Evolutionary conservation across 2,797 vertebrate genomes (phyloP).

Genomic region (Columba guinea): DNA sequence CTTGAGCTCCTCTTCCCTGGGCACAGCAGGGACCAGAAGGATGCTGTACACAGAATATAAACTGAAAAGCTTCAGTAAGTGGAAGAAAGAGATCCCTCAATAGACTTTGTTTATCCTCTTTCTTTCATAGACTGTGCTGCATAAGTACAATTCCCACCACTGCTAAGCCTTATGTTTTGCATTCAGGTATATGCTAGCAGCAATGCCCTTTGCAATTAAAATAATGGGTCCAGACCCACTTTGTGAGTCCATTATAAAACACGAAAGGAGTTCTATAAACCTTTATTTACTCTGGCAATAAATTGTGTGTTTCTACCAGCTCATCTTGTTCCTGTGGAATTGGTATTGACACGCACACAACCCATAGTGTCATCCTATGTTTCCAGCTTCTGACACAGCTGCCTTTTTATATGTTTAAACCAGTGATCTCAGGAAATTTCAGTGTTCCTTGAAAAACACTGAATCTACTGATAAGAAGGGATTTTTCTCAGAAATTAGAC

Average conservation of each 20-base stretch:
- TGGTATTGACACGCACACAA: neutral
- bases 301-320: neutral
- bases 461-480: neutral
- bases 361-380: neutral
- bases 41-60: neutral
- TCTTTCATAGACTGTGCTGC: neutral
- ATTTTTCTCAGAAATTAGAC: neutral
- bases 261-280: neutral
- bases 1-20: neutral
- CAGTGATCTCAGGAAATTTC: neutral
- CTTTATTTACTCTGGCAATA: neutral
- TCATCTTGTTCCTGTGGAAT: neutral
- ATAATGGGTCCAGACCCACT: neutral
- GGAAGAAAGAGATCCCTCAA: neutral
- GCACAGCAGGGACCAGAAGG: neutral
- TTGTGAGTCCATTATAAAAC: neutral
- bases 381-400: neutral
- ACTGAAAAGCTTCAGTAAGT: neutral
- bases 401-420: neutral
- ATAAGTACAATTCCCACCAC: rapidly evolving
- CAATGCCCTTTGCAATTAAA: neutral
- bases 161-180: neutral
- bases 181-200: neutral
- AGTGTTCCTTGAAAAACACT: neutral
- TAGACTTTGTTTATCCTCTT: neutral